These are phyloP conservation scores for Pyrgilauda ruficollis DNA, from an alignment of 2,113 vertebrate species.

Conservation along the genomic window DNA sequence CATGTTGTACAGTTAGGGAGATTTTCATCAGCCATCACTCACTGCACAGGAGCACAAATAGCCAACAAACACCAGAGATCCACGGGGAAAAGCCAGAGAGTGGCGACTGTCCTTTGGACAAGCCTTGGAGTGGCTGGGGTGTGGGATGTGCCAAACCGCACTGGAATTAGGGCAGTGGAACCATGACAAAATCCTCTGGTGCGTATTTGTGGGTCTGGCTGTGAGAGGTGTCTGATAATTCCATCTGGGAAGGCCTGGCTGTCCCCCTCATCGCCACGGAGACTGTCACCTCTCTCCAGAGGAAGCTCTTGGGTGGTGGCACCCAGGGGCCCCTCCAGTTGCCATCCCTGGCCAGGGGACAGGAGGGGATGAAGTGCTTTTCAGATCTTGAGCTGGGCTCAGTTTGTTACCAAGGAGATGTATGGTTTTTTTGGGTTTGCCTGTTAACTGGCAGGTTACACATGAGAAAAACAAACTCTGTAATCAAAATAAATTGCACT, in stretches of 20 bases:
- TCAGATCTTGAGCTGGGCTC: not conserved
- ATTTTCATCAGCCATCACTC: not conserved
- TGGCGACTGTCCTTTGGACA: not conserved
- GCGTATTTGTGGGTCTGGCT: not conserved
- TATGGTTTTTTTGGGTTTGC: not conserved
- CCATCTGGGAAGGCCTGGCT: not conserved
- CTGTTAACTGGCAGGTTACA: not conserved
- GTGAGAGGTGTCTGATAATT: not conserved
- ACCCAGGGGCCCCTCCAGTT: not conserved
- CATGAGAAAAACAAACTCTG: not conserved
- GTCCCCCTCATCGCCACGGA: fast-evolving
- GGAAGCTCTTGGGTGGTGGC: fast-evolving
- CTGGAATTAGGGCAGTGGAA: not conserved
- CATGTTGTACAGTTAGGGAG: not conserved
- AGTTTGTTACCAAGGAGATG: not conserved
- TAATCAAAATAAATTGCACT: not conserved
- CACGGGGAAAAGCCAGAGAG: fast-evolving
- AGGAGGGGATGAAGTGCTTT: not conserved
- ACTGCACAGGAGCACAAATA: not conserved
- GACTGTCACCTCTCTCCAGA: not conserved
- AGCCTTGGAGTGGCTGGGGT: not conserved
- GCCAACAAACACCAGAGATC: not conserved
- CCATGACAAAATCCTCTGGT: fast-evolving
- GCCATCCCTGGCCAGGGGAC: not conserved
- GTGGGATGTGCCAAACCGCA: not conserved